Conservation (phyloP, 1,140 invertebrate species). For the Ridgeia piscesae region DNA sequence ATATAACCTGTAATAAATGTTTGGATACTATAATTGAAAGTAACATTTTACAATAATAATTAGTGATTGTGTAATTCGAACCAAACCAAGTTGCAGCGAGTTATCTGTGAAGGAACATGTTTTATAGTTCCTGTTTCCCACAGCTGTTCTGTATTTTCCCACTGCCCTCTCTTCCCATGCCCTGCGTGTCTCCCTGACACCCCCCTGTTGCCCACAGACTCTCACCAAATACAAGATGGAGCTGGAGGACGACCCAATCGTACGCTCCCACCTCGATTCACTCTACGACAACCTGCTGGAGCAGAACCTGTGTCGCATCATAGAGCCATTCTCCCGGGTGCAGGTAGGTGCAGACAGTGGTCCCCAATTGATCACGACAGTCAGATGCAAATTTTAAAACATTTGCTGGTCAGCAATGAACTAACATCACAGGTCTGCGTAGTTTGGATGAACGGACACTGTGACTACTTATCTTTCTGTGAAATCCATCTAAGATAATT, state of each 20-base stretch:
- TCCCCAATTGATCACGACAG: too few relatives aligned
- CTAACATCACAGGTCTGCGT: not conserved
- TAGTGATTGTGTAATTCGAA: not conserved
- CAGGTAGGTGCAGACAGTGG: conserved; percentile 69
- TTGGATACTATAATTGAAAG: too few relatives aligned
- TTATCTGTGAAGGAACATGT: not conserved
- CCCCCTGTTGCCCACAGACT: conserved; percentile 60
- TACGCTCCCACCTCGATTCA: conserved; percentile 92
- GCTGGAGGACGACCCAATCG: conserved; percentile 93
- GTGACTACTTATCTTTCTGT: not conserved
- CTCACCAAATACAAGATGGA: conserved; percentile 84
- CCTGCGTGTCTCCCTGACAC: not conserved
- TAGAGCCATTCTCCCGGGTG: conserved; percentile 97
- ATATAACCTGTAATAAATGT: too few relatives aligned
- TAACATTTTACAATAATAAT: not conserved
- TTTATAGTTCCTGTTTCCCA: not conserved
- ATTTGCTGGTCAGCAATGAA: not conserved
- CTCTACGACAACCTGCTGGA: conserved; percentile 98
- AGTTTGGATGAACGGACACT: not conserved
- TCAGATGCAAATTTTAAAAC: too few relatives aligned
- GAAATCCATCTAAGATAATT: not conserved
- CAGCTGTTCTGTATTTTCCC: not conserved
- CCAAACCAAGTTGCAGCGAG: not conserved
- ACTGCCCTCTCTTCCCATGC: not conserved
- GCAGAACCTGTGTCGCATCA: conserved; percentile 97